phyloP scores from a whole-genome alignment of 2,888 invertebrate species.

The Cheiracanthium punctorium region DNA sequence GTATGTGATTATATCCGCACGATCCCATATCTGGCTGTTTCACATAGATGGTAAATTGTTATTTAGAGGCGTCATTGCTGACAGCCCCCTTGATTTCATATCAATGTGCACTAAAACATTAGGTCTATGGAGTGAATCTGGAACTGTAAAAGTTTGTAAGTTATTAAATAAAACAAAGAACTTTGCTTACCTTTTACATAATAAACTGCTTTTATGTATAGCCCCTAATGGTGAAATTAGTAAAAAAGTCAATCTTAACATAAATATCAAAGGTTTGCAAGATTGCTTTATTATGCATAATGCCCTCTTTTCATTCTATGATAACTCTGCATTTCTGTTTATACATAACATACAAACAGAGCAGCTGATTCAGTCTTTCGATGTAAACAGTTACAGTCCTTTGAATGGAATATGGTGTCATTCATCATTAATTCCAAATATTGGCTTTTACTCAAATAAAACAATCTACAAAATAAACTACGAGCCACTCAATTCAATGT shows the following conservation, averaged over 20 bases:
- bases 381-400: slow-evolving; percentile 17
- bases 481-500: slow-evolving; percentile 28
- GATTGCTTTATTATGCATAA: slow-evolving; percentile 51
- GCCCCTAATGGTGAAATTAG: slow-evolving; percentile 55
- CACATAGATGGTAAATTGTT: slow-evolving; percentile 57
- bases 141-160: slow-evolving; percentile 40
- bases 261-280: neutral
- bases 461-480: slow-evolving; percentile 40
- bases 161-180: slow-evolving; percentile 44
- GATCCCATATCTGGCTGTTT: slow-evolving; percentile 57
- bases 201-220: slow-evolving; percentile 35
- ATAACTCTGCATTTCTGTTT: slow-evolving; percentile 5
- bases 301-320: slow-evolving; percentile 29
- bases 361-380: slow-evolving; percentile 30
- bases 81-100: slow-evolving; percentile 50
- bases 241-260: slow-evolving; percentile 20
- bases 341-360: slow-evolving; percentile 37
- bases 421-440: slow-evolving; percentile 45
- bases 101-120: slow-evolving; percentile 54
- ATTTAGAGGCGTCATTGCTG: slow-evolving; percentile 49
- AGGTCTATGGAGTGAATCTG: slow-evolving; percentile 49
- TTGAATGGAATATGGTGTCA: slow-evolving; percentile 52
- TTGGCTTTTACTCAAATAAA: slow-evolving; percentile 54
- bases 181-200: slow-evolving; percentile 52
- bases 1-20: slow-evolving; percentile 50